These are phyloP conservation scores for Hipposideros larvatus DNA, from an alignment of 2,797 vertebrate species.

Conservation along the genomic window DNA sequence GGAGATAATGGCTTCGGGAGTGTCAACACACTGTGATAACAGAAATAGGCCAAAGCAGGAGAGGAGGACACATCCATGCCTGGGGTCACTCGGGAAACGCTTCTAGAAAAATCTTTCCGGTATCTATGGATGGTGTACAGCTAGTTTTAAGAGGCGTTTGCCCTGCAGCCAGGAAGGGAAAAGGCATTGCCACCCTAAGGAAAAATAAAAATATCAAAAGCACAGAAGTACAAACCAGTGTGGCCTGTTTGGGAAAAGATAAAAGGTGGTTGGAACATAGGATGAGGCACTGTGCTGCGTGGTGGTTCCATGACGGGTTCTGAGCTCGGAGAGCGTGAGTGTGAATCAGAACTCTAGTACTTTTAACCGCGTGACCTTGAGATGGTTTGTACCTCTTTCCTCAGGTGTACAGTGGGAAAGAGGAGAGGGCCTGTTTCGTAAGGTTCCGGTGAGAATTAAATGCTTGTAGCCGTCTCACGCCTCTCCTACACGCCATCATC, in stretches of 20 bases:
- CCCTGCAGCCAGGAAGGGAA: background rate
- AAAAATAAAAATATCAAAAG: background rate
- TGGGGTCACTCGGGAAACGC: background rate
- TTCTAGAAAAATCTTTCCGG: background rate
- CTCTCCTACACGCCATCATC: background rate
- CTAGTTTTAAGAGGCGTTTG: background rate
- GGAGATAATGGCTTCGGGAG: background rate
- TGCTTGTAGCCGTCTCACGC: background rate
- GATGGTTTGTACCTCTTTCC: background rate
- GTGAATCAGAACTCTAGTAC: background rate
- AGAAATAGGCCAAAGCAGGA: background rate
- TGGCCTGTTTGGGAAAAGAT: background rate
- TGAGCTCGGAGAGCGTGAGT: background rate
- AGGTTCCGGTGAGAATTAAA: background rate
- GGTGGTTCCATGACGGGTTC: background rate
- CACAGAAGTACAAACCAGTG: background rate
- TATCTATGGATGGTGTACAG: background rate
- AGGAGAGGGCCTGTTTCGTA: background rate
- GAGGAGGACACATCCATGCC: fast-evolving
- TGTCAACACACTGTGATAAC: fast-evolving
- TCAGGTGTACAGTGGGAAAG: background rate
- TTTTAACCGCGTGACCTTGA: background rate
- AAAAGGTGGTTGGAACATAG: background rate
- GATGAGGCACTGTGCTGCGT: fast-evolving
- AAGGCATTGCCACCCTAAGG: background rate